Evolutionary conservation across 2,113 vertebrate genomes (phyloP).

Genomic region (Podarcis muralis): DNA sequence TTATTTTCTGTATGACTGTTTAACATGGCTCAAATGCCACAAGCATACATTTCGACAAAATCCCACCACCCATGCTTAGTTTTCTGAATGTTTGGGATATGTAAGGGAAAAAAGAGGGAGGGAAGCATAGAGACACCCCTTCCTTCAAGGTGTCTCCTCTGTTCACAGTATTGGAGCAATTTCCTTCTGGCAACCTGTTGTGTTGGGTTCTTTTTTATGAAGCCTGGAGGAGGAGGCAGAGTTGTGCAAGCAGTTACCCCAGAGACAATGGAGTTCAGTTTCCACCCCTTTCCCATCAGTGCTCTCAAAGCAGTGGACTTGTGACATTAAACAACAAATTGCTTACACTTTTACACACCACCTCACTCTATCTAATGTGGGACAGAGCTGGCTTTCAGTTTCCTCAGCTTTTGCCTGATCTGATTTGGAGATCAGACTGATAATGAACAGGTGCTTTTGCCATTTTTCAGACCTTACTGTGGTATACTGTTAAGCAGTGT

Average conservation of each 20-base stretch:
- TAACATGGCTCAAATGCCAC: not conserved
- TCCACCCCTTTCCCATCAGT: not conserved
- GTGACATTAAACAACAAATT: too few relatives aligned
- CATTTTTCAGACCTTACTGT: not conserved
- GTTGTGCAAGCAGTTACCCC: too few relatives aligned
- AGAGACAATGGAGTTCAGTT: not conserved
- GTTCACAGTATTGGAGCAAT: not conserved
- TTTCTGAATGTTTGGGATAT: not conserved
- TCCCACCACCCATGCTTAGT: not conserved
- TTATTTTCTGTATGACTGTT: not conserved
- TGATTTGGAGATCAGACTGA: not conserved
- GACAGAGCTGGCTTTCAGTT: not conserved
- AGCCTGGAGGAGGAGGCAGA: not conserved
- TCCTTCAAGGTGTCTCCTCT: not conserved
- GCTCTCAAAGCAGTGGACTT: too few relatives aligned
- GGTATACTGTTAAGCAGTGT: too few relatives aligned
- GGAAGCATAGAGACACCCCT: not conserved
- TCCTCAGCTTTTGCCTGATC: not conserved
- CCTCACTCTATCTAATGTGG: too few relatives aligned
- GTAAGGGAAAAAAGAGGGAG: not conserved
- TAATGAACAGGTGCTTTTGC: not conserved
- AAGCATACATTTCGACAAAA: not conserved
- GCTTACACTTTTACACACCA: too few relatives aligned
- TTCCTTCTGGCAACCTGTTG: not conserved
- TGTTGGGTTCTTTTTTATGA: not conserved